Conservation (phyloP, 1,140 invertebrate species). For the Asbolus verrucosus region DNA sequence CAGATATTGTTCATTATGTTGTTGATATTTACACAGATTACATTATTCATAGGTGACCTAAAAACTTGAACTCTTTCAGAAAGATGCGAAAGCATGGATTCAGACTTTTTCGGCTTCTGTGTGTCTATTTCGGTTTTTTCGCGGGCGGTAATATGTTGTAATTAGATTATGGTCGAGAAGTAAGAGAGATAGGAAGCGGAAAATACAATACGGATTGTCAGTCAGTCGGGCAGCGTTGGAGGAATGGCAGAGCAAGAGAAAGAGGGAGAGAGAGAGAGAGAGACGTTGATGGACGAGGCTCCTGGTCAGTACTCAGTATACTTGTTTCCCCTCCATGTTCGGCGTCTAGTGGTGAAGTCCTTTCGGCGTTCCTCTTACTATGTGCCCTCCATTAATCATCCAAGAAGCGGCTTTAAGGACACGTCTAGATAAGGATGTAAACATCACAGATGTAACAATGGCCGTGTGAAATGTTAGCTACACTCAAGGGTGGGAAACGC, state of each 20-base stretch:
- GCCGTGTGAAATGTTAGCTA: slow-evolving; percentile 46
- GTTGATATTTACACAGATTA: too few species aligned
- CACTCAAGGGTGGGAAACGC: slow-evolving; percentile 34
- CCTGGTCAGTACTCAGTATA: slow-evolving; percentile 45
- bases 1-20: too few species aligned
- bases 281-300: slow-evolving; percentile 52
- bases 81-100: not conserved
- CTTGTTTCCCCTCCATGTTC: slow-evolving; percentile 13
- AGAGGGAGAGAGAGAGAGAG: not conserved
- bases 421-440: slow-evolving; percentile 52
- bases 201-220: slow-evolving; percentile 35
- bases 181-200: not conserved
- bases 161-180: slow-evolving; percentile 22
- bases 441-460: slow-evolving; percentile 47
- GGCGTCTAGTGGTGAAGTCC: slow-evolving; percentile 15
- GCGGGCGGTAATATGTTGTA: slow-evolving; percentile 16
- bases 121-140: slow-evolving; percentile 24
- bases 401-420: slow-evolving; percentile 49
- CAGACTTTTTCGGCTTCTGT: too few species aligned
- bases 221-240: not conserved
- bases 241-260: not conserved
- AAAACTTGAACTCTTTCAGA: too few species aligned
- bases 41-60: too few species aligned
- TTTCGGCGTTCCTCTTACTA: slow-evolving; percentile 29
- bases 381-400: slow-evolving; percentile 49